Evolutionary conservation across 2,113 vertebrate genomes (phyloP).

Genomic region (Mus spicilegus): DNA sequence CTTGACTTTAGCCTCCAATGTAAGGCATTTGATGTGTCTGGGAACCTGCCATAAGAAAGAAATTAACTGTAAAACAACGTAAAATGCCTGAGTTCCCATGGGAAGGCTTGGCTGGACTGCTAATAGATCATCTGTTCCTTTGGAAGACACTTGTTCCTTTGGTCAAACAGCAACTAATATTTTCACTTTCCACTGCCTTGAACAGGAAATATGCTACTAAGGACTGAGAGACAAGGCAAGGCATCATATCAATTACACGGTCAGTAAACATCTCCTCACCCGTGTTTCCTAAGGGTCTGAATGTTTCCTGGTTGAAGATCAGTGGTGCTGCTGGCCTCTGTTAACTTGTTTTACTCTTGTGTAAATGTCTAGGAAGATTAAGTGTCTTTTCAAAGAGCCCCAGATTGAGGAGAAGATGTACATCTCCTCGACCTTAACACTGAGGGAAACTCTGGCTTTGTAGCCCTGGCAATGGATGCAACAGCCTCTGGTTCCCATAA

Average conservation of each 20-base stretch:
- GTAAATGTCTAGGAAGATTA: slow-evolving; percentile 66
- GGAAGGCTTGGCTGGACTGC: slow-evolving; percentile 85
- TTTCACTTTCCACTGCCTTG: slow-evolving; percentile 87
- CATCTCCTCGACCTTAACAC: background rate
- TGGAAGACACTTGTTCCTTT: slow-evolving; percentile 91
- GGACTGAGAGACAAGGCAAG: slow-evolving; percentile 93
- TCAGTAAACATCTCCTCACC: slow-evolving; percentile 94
- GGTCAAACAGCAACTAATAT: slow-evolving; percentile 89
- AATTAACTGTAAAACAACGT: slow-evolving; percentile 88
- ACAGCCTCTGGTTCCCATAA: background rate
- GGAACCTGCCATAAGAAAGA: slow-evolving; percentile 92
- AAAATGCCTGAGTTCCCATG: slow-evolving; percentile 89
- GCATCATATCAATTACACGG: slow-evolving; percentile 96
- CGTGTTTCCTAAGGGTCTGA: slow-evolving; percentile 89
- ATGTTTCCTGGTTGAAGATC: slow-evolving; percentile 88
- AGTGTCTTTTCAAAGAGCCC: slow-evolving; percentile 65
- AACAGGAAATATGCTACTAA: slow-evolving; percentile 93
- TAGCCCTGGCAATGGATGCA: background rate
- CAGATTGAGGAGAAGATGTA: slow-evolving; percentile 42
- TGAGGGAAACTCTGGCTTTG: background rate
- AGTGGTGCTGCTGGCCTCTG: slow-evolving; percentile 56
- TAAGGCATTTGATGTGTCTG: slow-evolving; percentile 90
- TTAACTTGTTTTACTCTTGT: slow-evolving; percentile 73
- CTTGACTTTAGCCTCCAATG: slow-evolving; percentile 85
- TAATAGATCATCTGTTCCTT: slow-evolving; percentile 89